These are phyloP conservation scores for Myotis brandtii DNA, from an alignment of 2,113 vertebrate species.

Conservation along the genomic window DNA sequence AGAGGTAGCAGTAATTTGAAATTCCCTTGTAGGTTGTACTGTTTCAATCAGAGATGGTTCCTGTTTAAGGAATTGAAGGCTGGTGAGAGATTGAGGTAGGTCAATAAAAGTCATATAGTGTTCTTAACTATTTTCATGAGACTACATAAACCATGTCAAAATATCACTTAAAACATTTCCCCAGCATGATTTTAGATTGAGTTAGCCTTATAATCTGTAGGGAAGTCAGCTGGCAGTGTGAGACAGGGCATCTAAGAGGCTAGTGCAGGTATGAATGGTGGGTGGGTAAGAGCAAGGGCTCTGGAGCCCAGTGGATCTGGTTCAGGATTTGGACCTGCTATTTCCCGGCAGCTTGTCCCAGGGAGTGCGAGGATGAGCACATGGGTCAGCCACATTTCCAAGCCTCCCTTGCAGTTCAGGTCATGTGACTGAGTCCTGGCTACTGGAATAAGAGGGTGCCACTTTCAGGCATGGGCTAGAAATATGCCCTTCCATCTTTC, in stretches of 20 bases:
- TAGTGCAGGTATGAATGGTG: not conserved
- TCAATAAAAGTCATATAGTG: not conserved
- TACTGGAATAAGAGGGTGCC: not conserved
- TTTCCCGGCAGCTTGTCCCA: not conserved
- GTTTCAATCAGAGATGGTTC: not conserved
- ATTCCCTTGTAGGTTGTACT: not conserved
- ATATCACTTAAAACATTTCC: not conserved
- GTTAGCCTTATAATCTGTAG: not conserved
- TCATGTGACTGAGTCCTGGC: not conserved
- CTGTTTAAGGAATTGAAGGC: not conserved
- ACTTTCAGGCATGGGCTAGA: not conserved
- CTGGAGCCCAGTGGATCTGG: not conserved
- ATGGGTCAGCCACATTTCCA: not conserved
- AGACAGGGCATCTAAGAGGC: not conserved
- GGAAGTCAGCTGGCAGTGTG: slow-evolving; percentile 29
- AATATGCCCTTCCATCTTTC: not conserved
- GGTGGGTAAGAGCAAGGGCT: not conserved
- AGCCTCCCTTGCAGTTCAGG: not conserved
- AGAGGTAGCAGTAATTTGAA: not conserved
- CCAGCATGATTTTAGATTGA: not conserved
- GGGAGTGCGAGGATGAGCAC: not conserved
- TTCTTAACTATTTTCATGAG: slow-evolving; percentile 3
- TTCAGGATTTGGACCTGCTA: not conserved
- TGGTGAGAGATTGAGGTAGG: not conserved
- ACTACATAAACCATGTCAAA: not conserved